Evolutionary conservation across 2,797 vertebrate species (phyloP).

Genomic region (Nyctibius grandis): DNA sequence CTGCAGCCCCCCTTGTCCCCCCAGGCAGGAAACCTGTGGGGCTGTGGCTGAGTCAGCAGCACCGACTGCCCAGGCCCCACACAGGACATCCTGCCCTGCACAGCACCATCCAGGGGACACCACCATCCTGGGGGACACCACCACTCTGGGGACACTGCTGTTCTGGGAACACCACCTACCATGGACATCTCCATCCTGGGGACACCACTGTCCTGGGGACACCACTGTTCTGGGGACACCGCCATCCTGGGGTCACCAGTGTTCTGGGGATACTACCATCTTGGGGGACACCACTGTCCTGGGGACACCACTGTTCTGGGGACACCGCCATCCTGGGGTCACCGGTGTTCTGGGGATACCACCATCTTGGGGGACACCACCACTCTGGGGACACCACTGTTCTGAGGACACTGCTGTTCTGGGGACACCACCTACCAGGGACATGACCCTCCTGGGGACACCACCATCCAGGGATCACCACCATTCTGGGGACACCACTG

Average conservation of each 20-base stretch:
- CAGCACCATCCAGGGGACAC: not conserved
- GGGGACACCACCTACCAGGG: too few relatives aligned
- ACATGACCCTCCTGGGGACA: not conserved
- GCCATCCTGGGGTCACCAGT: not conserved
- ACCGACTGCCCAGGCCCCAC: not conserved
- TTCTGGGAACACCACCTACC: too few relatives aligned
- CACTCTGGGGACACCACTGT: not conserved
- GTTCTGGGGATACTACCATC: not conserved
- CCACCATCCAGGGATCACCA: too few relatives aligned
- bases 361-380: not conserved
- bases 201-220: not conserved
- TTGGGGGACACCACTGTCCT: fast-evolving
- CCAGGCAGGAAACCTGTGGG: not conserved
- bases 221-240: not conserved
- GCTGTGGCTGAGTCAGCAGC: not conserved
- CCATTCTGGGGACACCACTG: not conserved
- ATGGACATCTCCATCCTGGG: too few relatives aligned
- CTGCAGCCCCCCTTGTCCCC: not conserved
- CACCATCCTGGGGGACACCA: not conserved
- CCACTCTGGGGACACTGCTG: not conserved
- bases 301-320: not conserved
- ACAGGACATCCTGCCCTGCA: not conserved
- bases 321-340: too few relatives aligned
- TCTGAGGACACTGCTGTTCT: fast-evolving
- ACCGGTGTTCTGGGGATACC: not conserved